Base-by-base conservation (phyloP, 2,797 vertebrate genomes). In the Bucorvus abyssinicus region DNA sequence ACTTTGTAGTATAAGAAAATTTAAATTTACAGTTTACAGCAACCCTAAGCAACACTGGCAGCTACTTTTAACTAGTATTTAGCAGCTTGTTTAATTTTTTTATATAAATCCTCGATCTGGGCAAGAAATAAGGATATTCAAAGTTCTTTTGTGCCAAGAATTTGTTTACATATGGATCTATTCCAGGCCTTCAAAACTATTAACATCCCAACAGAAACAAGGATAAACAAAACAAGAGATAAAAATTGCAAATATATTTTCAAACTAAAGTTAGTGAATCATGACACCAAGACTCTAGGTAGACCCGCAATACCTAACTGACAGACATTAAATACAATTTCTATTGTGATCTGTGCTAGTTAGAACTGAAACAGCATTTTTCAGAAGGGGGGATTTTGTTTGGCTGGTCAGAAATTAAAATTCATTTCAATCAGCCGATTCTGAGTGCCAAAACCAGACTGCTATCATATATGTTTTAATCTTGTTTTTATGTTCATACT, bases 301-400 rank as follows among this genome's bases (percentile, higher is more conserved):
- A 83, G 7, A 83, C 18, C 44, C 3, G 2, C 0, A 2, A 67
- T 7, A 14, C 18, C 45, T 61, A 20, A 34, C 0, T 61, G 23
- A 34, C 0, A 0, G 30, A 38, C 32, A 45, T 4, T 34, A 29
- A 69, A 75, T 26, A 53, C 22, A 70, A 16, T 63, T 73, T 16
- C 22, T 13, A 7, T 34, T 38, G 18, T 24, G 8, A 71, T 30
- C n/a, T 67, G 4, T 17, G n/a, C 8, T 45, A 40, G 22, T 40
- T 32, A 53, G 21, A 60, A 69, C 8, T 84, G 11, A 70, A 77
- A 56, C 2, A 53, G 12, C 20, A 26, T 47, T 87, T 67, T 59
- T 38, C 21, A 61, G 22, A 57, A 77, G 4, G 21, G 6, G 7
- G 6, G 3, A 4, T 19, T 68, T 44, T 68, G 19, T 50, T 21